Evolutionary conservation across 1,140 invertebrate genomes (phyloP).

Genomic region (Dermatophagoides farinae): DNA sequence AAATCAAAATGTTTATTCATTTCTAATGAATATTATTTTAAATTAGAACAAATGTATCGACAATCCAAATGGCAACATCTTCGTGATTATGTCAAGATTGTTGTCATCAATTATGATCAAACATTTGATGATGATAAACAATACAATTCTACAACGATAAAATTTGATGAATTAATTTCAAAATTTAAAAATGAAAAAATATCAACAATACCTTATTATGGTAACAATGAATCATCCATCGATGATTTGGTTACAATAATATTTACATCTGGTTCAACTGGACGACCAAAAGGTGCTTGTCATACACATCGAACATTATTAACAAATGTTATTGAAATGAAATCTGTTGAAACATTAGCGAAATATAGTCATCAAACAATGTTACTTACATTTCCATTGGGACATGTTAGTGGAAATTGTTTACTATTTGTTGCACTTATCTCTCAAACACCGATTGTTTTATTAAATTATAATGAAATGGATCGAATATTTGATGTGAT

Average conservation of each 20-base stretch:
- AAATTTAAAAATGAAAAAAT: no score
- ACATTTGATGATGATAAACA: no score
- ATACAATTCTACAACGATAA: no score
- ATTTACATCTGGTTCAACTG: constrained; percentile 29
- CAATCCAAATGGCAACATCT: neutral
- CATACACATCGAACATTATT: constrained; percentile 23
- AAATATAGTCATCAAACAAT: neutral
- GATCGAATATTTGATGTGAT: no score
- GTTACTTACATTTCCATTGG: neutral
- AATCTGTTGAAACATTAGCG: no score
- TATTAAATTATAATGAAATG: neutral
- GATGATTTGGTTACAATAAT: no score
- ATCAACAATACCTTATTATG: no score
- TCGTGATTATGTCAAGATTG: no score
- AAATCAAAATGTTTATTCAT: neutral
- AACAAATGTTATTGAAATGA: neutral
- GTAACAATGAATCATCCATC: no score
- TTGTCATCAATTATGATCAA: no score
- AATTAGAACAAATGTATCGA: neutral
- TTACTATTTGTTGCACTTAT: neutral
- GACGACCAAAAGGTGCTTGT: constrained; percentile 31
- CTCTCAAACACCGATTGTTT: neutral
- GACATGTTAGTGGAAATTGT: neutral
- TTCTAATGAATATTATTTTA: neutral
- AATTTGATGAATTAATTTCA: no score